phyloP scores from a whole-genome alignment of 1,140 invertebrate species.

The Triops cancriformis region DNA sequence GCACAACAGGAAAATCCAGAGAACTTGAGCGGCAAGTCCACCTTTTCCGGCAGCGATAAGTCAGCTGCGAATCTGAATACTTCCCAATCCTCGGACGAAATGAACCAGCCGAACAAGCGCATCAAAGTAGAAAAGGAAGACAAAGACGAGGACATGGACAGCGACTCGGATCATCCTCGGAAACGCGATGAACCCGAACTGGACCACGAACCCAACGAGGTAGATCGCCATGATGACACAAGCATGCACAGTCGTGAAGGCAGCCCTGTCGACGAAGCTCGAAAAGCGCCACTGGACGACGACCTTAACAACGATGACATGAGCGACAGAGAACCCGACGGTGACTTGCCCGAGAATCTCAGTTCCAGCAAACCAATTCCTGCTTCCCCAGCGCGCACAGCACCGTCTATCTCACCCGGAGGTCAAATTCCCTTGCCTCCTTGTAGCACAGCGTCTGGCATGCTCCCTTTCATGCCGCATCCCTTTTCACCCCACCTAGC shows the following conservation, averaged over 20 bases:
- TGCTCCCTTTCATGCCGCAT: constrained; percentile 46
- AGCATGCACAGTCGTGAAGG: constrained; percentile 33
- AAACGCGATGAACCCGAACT: constrained; percentile 1
- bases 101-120: constrained; percentile 34
- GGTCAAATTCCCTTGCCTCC: not conserved
- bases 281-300: constrained; percentile 45
- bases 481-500: constrained; percentile 50
- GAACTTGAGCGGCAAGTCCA: constrained; percentile 29
- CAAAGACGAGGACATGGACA: constrained; percentile 34
- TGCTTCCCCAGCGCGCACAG: not conserved
- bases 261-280: constrained; percentile 34
- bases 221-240: constrained; percentile 48
- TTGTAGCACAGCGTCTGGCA: constrained; percentile 50
- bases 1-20: constrained; percentile 30
- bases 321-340: constrained; percentile 28
- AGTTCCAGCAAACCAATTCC: constrained; percentile 49
- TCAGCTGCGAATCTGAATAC: constrained; percentile 28
- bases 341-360: constrained; percentile 68
- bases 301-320: constrained; percentile 28
- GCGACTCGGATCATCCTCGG: constrained; percentile 28
- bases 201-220: constrained; percentile 36
- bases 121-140: constrained; percentile 32
- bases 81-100: constrained; percentile 22
- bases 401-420: not conserved
- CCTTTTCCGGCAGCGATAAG: constrained; percentile 13